Evolutionary conservation across 2,888 invertebrate genomes (phyloP).

Genomic region (Parthenolecanium corni): DNA sequence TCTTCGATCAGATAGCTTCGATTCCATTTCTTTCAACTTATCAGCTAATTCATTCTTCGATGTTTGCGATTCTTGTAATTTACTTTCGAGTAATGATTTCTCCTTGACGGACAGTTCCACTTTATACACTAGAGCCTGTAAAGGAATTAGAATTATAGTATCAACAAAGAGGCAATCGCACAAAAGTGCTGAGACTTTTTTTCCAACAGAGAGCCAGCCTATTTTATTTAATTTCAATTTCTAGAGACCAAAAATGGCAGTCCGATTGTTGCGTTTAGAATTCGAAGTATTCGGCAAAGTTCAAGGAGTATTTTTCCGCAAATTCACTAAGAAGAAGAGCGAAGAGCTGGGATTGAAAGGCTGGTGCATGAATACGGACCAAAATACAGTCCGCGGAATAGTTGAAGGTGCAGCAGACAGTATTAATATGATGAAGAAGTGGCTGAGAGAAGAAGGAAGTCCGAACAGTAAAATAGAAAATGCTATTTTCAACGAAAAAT

Average conservation of each 20-base stretch:
- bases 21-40: constrained; percentile 45
- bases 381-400: constrained; percentile 54
- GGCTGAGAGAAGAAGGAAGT: constrained; percentile 38
- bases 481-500: constrained; percentile 37
- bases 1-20: constrained; percentile 34
- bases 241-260: background rate
- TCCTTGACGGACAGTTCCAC: constrained; percentile 51
- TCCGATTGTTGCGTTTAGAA: constrained; percentile 9
- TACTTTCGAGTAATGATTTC: constrained; percentile 51
- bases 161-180: background rate
- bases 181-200: no score
- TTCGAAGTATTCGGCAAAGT: constrained; percentile 32
- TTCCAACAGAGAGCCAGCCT: no score
- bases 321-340: constrained; percentile 56
- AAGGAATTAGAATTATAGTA: constrained; percentile 1
- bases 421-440: constrained; percentile 38
- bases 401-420: constrained; percentile 39
- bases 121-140: constrained; percentile 51
- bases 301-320: constrained; percentile 34
- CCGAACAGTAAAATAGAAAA: constrained; percentile 38
- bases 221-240: no score
- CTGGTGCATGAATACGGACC: constrained; percentile 60
- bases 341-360: constrained; percentile 52
- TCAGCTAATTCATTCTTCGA: constrained; percentile 56
- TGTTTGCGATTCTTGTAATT: constrained; percentile 52